Evolutionary conservation across 1,140 invertebrate species (phyloP), one percentile per base, ranked within the genome.

Genomic region (Muscidifurax raptorellus): DNA sequence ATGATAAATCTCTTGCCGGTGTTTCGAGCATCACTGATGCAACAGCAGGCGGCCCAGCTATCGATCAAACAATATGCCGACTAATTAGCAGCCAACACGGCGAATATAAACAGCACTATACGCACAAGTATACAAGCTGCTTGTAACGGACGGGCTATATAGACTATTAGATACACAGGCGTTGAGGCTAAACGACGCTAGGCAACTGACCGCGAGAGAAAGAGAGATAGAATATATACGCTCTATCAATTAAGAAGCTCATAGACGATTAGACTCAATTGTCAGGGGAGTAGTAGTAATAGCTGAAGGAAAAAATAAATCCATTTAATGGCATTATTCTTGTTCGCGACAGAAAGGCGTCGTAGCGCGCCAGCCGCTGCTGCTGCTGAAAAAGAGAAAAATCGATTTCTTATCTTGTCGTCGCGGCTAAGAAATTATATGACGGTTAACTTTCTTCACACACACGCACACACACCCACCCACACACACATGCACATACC

Each of bases 211-310:
- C 32, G 32, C 32, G 32, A 36, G 80, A 40, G 28, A 82, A 27
- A 27, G 75, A 27, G 30, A 59, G 18, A 66, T 0, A 25, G 40
- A 9, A 28, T n/a, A 44, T 6, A 32, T 6, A 32, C 22, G 25
- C 40, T 44, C 72, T 18, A 69, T 80, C 83, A 80, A 84, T 84
- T 76, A 74, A 82, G 77, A 27, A 72, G 79, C 85, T 83, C 32
- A 30, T 78, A 84, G 67, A 32, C 87, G 87, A 88, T 85, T 87
- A 87, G 87, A 47, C 47, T 74, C 59, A 74, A 88, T 86, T 87
- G 69, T 40, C 80, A 67, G 66, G 80, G 72, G 64, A 40, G 47
- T 9, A 40, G 36, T 9, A 40, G 36, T 10, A 40, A 7, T 36
- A 72, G 80, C 77, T 15, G 67, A n/a, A 12, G 30, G 36, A 83